Conservation (phyloP, 92 coral and sea anemone species). For the Zoanthus sociatus region DNA sequence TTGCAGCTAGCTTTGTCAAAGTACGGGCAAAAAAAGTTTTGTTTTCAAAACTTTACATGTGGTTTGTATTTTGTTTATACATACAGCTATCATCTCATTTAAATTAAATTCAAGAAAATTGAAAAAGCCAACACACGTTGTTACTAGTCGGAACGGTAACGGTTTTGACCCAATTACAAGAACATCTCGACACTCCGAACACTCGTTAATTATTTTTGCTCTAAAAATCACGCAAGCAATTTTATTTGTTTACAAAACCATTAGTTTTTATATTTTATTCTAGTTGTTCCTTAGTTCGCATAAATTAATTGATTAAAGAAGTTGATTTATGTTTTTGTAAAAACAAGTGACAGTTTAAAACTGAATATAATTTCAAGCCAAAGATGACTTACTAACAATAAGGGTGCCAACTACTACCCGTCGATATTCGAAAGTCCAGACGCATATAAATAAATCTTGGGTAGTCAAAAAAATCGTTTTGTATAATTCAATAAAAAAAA, state of each 20-base stretch:
- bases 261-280: not conserved
- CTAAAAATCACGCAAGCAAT: not conserved
- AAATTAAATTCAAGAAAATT: too few species aligned
- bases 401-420: not conserved
- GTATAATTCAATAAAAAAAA: not conserved
- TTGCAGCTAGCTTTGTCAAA: too few species aligned
- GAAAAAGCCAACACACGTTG: too few species aligned
- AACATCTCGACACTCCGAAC: not conserved
- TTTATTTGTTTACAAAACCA: not conserved
- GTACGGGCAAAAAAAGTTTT: too few species aligned
- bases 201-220: not conserved
- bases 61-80: too few species aligned
- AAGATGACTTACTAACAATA: not conserved
- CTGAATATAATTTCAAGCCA: not conserved
- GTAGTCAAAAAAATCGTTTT: conserved; percentile 41
- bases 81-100: too few species aligned
- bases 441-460: conserved; percentile 4
- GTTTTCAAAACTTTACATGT: too few species aligned
- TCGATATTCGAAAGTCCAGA: conserved; percentile 16
- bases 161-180: not conserved
- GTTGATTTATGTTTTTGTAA: not conserved
- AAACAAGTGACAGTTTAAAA: not conserved
- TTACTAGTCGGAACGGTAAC: too few species aligned
- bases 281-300: not conserved
- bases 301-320: not conserved